These are phyloP conservation scores for Tylochromis polylepis DNA, from an alignment of 2,113 vertebrate species.

Conservation along the genomic window DNA sequence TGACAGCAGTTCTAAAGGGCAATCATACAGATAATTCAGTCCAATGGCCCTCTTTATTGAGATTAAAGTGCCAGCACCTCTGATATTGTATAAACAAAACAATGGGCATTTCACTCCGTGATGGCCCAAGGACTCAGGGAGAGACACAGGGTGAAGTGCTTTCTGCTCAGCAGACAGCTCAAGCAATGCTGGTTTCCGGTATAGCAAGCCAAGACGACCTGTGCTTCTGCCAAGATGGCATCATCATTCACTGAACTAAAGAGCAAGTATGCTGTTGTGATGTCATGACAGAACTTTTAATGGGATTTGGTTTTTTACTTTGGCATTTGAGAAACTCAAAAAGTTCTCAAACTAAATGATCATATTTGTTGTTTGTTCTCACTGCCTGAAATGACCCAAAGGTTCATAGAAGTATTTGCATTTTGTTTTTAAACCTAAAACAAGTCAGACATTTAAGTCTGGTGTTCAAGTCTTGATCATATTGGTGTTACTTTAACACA, in stretches of 20 bases:
- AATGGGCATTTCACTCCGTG: slow-evolving; percentile 48
- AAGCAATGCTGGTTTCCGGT: not conserved
- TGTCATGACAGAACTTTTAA: slow-evolving; percentile 24
- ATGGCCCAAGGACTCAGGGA: slow-evolving; percentile 36
- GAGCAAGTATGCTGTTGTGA: slow-evolving; percentile 1
- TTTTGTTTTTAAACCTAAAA: not conserved
- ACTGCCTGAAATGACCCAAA: not conserved
- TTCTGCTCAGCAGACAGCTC: slow-evolving; percentile 27
- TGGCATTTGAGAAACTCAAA: not conserved
- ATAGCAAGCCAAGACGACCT: slow-evolving; percentile 1
- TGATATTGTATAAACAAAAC: slow-evolving; percentile 69
- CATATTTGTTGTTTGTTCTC: not conserved
- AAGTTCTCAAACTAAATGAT: not conserved
- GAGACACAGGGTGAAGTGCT: slow-evolving; percentile 16
- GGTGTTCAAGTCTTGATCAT: too few species aligned
- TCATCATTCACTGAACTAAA: not conserved
- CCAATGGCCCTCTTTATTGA: slow-evolving; percentile 67
- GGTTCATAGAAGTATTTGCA: not conserved
- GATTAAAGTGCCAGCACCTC: slow-evolving; percentile 54
- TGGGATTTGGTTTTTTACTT: not conserved
- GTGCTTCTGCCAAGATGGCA: slow-evolving; percentile 11
- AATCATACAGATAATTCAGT: slow-evolving; percentile 70
- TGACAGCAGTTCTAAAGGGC: slow-evolving; percentile 71
- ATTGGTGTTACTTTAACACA: not conserved
- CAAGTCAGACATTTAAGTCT: not conserved